Percentiles rank a stretch among this genome's conserved stretches.
phyloP scores from a whole-genome alignment of 2,888 invertebrate genomes.

The Drosophila sordidula region DNA sequence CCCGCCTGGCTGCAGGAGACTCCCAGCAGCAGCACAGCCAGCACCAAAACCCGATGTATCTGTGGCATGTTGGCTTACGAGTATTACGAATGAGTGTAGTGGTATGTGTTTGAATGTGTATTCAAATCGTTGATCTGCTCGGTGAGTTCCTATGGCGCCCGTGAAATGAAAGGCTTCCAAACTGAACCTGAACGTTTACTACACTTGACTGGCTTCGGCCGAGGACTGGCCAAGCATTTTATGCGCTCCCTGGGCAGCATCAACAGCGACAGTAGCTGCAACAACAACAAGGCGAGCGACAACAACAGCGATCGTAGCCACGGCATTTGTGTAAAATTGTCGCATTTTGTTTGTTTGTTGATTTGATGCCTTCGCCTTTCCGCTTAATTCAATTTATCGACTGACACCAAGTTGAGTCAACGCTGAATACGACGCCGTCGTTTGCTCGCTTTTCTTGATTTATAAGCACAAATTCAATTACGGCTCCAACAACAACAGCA shows the following conservation, averaged over 20 bases:
- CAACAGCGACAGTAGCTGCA: conserved; percentile 1
- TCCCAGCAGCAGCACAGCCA: conserved; percentile 50
- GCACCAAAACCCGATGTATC: conserved; percentile 31
- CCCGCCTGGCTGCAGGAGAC: conserved; percentile 54
- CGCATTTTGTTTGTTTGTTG: conserved; percentile 35
- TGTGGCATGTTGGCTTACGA: conserved; percentile 20
- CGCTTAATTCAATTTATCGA: conserved; percentile 75
- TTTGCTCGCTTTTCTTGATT: conserved; percentile 51
- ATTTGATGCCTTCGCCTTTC: conserved; percentile 39
- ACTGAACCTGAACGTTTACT: conserved; percentile 54
- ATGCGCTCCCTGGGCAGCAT: conserved; percentile 29
- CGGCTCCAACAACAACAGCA: conserved; percentile 31
- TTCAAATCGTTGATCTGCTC: neutral
- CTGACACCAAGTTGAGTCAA: conserved; percentile 31
- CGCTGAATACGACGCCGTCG: conserved; percentile 12
- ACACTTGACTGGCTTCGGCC: conserved; percentile 49
- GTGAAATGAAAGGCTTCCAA: conserved; percentile 29
- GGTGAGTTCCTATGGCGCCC: conserved; percentile 24
- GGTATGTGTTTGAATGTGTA: conserved; percentile 4
- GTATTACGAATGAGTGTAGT: neutral
- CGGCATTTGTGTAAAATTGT: conserved; percentile 41
- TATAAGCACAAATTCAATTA: conserved; percentile 63
- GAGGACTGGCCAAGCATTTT: conserved; percentile 46
- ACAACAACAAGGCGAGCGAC: conserved; percentile 7
- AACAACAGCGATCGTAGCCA: conserved; percentile 17